A percentile compares a stretch with the other conserved stretches of the same genome.
Evolutionary conservation across 2,888 invertebrate genomes (phyloP).

Genomic region (Xanthorhoe designata): DNA sequence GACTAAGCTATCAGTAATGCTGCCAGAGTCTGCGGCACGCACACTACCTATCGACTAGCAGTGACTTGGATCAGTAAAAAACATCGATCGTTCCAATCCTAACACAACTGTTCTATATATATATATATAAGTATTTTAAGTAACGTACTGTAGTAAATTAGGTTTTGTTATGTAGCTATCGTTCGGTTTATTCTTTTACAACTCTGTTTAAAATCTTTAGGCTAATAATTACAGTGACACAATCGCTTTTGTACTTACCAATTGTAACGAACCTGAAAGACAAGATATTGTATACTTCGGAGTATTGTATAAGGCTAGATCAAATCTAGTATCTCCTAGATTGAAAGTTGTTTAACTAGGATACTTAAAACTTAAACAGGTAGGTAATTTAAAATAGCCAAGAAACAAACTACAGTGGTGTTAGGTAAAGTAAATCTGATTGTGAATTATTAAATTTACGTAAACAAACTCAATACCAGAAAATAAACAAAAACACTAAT

Average conservation of each 20-base stretch:
- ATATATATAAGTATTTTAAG: no score
- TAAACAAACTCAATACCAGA: no score
- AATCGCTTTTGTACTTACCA: neutral
- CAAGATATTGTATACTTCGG: constrained; percentile 5
- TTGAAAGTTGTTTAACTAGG: constrained; percentile 28
- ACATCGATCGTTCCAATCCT: constrained; percentile 6
- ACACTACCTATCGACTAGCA: no score
- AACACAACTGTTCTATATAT: neutral
- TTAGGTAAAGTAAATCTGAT: neutral
- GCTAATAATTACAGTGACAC: neutral
- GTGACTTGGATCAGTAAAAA: neutral
- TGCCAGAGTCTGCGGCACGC: no score
- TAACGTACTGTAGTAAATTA: neutral
- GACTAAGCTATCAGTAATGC: constrained; percentile 1
- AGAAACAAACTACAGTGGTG: no score
- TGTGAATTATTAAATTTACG: no score
- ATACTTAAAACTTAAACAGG: constrained; percentile 5
- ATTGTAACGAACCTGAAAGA: constrained; percentile 20
- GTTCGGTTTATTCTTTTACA: no score
- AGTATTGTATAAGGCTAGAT: constrained; percentile 12
- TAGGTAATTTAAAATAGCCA: neutral
- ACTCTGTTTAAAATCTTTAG: constrained; percentile 4
- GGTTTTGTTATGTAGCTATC: no score
- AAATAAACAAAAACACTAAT: no score
- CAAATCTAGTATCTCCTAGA: constrained; percentile 8